Percentiles rank a stretch among this genome's conserved stretches.
Evolutionary conservation across 2,888 invertebrate species (phyloP).

Genomic region (Xanthorhoe spadicearia): DNA sequence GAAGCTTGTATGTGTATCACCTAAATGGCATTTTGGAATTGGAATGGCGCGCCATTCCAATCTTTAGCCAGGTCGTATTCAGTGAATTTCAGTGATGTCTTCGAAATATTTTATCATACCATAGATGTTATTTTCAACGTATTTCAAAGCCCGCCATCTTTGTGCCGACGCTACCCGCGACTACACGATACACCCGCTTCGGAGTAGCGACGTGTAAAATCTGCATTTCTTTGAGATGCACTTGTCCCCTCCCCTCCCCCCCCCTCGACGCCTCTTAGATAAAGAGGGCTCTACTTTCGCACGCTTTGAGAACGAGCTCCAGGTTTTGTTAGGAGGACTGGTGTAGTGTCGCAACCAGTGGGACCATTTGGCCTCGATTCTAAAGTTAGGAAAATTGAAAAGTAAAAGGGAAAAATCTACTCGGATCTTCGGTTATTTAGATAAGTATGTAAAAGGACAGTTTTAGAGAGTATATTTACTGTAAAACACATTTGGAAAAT

Average conservation of each 20-base stretch:
- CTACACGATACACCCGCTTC: slow-evolving; percentile 73
- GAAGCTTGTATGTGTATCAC: too few relatives aligned
- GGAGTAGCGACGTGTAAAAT: slow-evolving; percentile 85
- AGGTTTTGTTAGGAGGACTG: slow-evolving; percentile 73
- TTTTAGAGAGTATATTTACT: too few relatives aligned
- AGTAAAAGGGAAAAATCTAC: too few relatives aligned
- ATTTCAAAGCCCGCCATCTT: slow-evolving; percentile 7
- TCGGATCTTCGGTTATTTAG: too few relatives aligned
- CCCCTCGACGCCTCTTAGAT: slow-evolving; percentile 73
- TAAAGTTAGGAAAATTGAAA: background rate
- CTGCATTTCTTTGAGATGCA: slow-evolving; percentile 86
- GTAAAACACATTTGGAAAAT: too few relatives aligned
- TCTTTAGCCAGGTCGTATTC: too few relatives aligned
- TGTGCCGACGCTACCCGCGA: slow-evolving; percentile 56
- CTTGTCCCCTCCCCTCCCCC: slow-evolving; percentile 66
- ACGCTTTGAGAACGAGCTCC: slow-evolving; percentile 76
- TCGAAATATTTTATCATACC: too few relatives aligned
- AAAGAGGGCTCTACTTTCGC: slow-evolving; percentile 82
- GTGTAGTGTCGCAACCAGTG: slow-evolving; percentile 24
- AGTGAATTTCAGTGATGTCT: too few relatives aligned
- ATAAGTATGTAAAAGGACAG: too few relatives aligned
- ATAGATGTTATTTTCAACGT: too few relatives aligned
- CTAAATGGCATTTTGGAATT: too few relatives aligned
- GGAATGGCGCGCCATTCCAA: too few relatives aligned
- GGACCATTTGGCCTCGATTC: slow-evolving; percentile 16